Evolutionary conservation across 2,888 invertebrate species (phyloP).

Genomic region (Drosophila imparisetae): DNA sequence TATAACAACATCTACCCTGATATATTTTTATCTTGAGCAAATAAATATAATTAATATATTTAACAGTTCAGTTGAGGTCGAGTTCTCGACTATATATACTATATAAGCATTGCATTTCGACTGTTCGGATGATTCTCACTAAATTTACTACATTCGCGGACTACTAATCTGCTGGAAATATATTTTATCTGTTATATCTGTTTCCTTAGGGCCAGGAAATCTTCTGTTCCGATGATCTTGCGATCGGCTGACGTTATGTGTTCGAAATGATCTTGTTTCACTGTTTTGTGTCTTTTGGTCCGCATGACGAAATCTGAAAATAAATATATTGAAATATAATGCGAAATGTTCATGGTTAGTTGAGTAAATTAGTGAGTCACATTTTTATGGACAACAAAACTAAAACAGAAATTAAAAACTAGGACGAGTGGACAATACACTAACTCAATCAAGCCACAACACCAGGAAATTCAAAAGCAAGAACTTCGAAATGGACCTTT

Average conservation of each 20-base stretch:
- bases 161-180: background rate
- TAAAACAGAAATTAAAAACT: background rate
- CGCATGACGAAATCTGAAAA: background rate
- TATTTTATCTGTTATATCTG: background rate
- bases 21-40: background rate
- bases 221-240: background rate
- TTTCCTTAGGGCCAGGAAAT: background rate
- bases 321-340: background rate
- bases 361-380: background rate
- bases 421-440: no score
- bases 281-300: background rate
- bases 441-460: background rate
- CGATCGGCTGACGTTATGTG: background rate
- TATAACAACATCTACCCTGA: constrained; percentile 30
- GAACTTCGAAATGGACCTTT: background rate
- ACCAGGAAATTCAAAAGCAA: background rate
- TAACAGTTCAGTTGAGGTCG: no score
- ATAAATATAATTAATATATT: no score
- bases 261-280: background rate
- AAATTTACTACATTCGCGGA: background rate
- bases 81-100: no score
- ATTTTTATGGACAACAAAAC: background rate
- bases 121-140: background rate
- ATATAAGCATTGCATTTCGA: background rate
- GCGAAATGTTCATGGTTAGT: background rate